A percentile compares a stretch with the other conserved stretches of the same genome.
Evolutionary conservation across 2,113 vertebrate genomes (phyloP).

Genomic region (Tetrao urogallus): DNA sequence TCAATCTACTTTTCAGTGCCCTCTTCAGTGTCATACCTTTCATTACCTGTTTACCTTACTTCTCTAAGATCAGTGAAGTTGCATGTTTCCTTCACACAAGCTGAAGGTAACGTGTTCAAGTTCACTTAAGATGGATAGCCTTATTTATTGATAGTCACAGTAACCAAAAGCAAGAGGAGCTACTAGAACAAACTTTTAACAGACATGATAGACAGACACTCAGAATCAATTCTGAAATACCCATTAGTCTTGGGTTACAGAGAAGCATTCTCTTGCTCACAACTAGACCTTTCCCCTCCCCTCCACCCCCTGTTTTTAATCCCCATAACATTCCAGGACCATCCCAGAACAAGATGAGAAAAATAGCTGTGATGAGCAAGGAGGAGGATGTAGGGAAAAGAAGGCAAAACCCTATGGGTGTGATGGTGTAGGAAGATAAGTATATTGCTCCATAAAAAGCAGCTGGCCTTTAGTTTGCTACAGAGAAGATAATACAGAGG

Average conservation of each 20-base stretch:
- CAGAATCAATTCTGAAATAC: neutral
- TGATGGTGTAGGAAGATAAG: neutral
- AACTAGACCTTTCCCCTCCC: neutral
- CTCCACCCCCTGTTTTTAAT: rapidly evolving
- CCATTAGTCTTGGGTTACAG: neutral
- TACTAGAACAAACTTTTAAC: neutral
- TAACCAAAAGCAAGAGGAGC: neutral
- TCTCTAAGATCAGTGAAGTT: neutral
- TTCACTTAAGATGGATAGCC: neutral
- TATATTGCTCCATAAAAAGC: rapidly evolving
- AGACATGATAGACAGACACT: neutral
- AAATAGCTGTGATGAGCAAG: neutral
- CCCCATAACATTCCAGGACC: neutral
- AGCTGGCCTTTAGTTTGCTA: neutral
- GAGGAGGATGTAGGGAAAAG: neutral
- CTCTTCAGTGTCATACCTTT: neutral
- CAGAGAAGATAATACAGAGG: neutral
- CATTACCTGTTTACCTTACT: neutral
- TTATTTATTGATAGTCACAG: neutral
- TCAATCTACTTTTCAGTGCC: neutral
- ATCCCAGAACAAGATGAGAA: neutral
- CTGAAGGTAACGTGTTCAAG: neutral
- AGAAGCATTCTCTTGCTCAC: neutral
- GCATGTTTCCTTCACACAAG: neutral
- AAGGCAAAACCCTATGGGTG: neutral